Percentiles rank a stretch among this genome's conserved stretches.
Evolutionary conservation across 2,113 vertebrate genomes (phyloP).

Genomic region (Gallinago paraguaiae): DNA sequence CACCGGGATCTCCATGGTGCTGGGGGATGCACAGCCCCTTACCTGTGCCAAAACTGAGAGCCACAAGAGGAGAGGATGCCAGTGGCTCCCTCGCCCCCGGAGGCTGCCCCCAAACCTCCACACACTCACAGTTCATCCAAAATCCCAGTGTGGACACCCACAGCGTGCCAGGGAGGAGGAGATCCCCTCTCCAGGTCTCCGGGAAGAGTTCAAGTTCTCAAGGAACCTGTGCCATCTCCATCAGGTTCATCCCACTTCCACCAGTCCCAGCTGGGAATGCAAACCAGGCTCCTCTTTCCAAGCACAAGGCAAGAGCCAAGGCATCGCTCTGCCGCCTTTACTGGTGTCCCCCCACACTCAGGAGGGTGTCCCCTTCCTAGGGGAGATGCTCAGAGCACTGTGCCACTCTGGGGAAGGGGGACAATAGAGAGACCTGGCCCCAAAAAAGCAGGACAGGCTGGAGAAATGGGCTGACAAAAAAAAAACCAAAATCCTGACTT

Average conservation of each 20-base stretch:
- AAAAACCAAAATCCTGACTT: too few species aligned
- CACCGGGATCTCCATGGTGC: accelerated
- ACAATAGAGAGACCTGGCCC: too few species aligned
- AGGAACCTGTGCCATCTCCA: not conserved
- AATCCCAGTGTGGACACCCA: not conserved
- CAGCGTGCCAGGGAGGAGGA: not conserved
- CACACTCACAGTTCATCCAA: not conserved
- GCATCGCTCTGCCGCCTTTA: too few species aligned
- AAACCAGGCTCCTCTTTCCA: not conserved
- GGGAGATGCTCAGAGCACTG: too few species aligned
- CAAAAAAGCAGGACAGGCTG: too few species aligned
- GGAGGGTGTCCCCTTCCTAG: not conserved
- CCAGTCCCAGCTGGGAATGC: not conserved
- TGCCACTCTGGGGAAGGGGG: too few species aligned
- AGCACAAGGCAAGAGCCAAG: not conserved
- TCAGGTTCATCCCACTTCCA: not conserved
- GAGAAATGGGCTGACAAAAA: too few species aligned
- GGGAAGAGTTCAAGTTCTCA: slow-evolving; percentile 62
- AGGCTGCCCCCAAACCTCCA: not conserved
- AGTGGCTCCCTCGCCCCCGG: accelerated
- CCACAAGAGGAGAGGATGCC: accelerated
- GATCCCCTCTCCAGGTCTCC: not conserved
- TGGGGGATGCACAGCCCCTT: not conserved
- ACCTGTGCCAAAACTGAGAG: not conserved
- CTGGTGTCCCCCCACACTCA: not conserved